These are phyloP conservation scores for Epiblema foenella DNA, from an alignment of 2,888 invertebrate genomes.

Conservation along the genomic window DNA sequence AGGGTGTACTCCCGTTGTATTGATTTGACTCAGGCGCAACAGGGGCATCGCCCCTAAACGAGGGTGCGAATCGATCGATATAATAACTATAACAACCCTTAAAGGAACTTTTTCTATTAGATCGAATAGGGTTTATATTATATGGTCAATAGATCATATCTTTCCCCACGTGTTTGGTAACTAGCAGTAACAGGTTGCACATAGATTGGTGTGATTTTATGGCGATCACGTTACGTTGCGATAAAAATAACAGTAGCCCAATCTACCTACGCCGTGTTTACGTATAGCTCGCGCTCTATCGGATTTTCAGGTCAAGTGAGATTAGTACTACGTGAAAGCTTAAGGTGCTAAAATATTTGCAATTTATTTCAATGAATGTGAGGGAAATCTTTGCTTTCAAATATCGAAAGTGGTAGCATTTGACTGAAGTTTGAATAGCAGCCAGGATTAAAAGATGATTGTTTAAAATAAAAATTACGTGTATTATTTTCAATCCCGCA, in stretches of 20 bases:
- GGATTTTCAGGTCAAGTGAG: slow-evolving; percentile 21
- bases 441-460: background rate
- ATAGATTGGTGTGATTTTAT: slow-evolving; percentile 28
- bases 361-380: background rate
- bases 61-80: slow-evolving; percentile 58
- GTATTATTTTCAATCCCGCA: too few relatives aligned
- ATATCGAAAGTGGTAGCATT: background rate
- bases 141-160: slow-evolving; percentile 62
- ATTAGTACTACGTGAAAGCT: slow-evolving; percentile 12
- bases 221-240: slow-evolving; percentile 16
- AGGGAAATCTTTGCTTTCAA: background rate
- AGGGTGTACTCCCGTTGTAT: slow-evolving; percentile 61
- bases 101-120: slow-evolving; percentile 52
- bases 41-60: slow-evolving; percentile 62
- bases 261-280: slow-evolving; percentile 20
- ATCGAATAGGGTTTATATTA: slow-evolving; percentile 57
- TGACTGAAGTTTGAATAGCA: background rate
- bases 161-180: slow-evolving; percentile 51
- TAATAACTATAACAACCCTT: slow-evolving; percentile 49
- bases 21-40: slow-evolving; percentile 78
- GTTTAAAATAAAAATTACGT: too few relatives aligned
- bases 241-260: slow-evolving; percentile 38
- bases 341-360: background rate
- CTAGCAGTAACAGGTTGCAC: slow-evolving; percentile 47
- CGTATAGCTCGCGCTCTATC: slow-evolving; percentile 16